Base-by-base conservation (phyloP, 2,797 vertebrate genomes). In the Hemibagrus guttatus region DNA sequence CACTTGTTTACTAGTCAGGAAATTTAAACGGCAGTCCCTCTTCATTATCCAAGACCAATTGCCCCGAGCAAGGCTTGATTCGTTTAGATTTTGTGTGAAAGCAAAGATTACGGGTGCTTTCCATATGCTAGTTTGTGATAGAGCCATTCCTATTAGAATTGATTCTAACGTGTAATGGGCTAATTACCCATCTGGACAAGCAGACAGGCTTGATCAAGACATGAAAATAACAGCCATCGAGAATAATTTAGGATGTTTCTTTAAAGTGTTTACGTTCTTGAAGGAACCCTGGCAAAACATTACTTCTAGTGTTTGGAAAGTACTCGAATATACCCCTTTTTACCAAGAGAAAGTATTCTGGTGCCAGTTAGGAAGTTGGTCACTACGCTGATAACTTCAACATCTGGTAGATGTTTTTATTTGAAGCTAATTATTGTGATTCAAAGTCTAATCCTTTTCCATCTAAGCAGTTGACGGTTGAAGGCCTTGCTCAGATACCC, bases 1-100 rank as follows among this genome's bases (percentile, higher is more conserved):
- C 82, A 54, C 85, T 81, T 63, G 87, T 86, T 90, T 84, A 71
- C 39, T 39, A 26, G 31, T 81, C 4, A 35, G 26, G n/a, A 54
- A 85, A 39, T 69, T 86, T 78, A 86, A 81, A 35, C 23, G 16
- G 59, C 19, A 61, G 54, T 85, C 42, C 52, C n/a, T 84, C 83
- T 49, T 74, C n/a, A 3, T 63, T 63, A 49, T 16, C 69, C 39
- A n/a, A 87, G 86, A 71, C 0, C 42, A 16, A 69, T 52, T 56
- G 74, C 71, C 59, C 68, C 8, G 74, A 61, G 79, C 66, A 26
- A 68, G 14, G 28, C 14, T 8, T 46, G 83, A 78, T 82, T 85
- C 28, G 35, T 83, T 84, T 79, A 11, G 11, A 59, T 39, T 84
- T 66, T 85, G 68, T 54, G 9, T 78, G 52, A 83, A 83, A 28